phyloP scores from a whole-genome alignment of 2,113 vertebrate species.

The Elgaria multicarinata region DNA sequence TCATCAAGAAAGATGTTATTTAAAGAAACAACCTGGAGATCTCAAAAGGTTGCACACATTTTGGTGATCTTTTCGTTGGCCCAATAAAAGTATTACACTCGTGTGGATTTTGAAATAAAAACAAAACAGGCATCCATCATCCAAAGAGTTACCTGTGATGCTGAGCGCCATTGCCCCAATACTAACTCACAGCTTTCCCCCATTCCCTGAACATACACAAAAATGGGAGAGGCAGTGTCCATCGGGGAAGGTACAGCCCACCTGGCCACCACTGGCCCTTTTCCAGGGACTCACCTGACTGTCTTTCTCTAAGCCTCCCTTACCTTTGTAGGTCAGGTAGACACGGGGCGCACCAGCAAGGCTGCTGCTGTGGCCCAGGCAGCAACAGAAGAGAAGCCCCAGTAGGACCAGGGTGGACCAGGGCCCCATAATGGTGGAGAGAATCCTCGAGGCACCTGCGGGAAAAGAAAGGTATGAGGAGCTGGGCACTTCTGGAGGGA shows the following conservation, averaged over 20 bases:
- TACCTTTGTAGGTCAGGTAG: conserved; percentile 60
- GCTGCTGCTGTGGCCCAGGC: conserved; percentile 10
- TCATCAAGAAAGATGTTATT: no score
- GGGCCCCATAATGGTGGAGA: background rate
- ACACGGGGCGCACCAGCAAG: conserved; percentile 37
- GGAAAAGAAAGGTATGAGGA: background rate
- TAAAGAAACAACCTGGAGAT: no score
- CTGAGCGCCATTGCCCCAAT: background rate
- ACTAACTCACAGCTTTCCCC: background rate
- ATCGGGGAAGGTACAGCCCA: no score
- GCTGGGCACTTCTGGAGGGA: background rate
- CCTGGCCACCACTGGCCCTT: background rate
- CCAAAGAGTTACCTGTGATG: no score
- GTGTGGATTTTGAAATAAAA: no score
- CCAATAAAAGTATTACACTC: no score
- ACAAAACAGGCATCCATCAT: background rate
- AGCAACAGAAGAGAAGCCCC: conserved; percentile 12
- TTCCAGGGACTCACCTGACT: background rate
- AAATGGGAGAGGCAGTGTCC: background rate
- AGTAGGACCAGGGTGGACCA: background rate
- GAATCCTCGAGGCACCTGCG: background rate
- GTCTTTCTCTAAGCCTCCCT: background rate
- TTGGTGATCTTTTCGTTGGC: no score
- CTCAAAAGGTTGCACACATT: background rate
- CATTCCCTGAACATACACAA: fast-evolving